phyloP scores from a whole-genome alignment of 2,797 vertebrate species.

The Bradypodion ventrale region DNA sequence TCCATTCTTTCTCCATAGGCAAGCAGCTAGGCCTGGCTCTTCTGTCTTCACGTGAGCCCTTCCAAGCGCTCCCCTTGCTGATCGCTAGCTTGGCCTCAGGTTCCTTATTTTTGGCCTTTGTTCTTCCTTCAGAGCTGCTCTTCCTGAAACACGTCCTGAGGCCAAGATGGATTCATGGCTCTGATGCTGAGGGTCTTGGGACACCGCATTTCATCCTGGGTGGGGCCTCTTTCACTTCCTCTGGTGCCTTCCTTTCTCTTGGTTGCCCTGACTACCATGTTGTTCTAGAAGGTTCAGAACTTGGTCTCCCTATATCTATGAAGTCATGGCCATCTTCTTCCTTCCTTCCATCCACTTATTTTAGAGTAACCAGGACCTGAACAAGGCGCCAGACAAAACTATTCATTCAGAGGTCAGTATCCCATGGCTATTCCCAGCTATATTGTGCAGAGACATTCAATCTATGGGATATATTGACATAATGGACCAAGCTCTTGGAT shows the following conservation, averaged over 20 bases:
- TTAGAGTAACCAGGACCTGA: neutral
- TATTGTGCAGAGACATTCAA: too few relatives aligned
- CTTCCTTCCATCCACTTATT: neutral
- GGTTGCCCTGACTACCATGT: constrained; percentile 9
- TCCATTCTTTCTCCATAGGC: neutral
- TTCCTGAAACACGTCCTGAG: neutral
- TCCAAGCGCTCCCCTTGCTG: too few relatives aligned
- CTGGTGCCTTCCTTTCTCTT: neutral
- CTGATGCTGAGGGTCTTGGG: neutral
- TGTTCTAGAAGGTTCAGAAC: constrained; percentile 42
- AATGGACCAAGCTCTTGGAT: too few relatives aligned
- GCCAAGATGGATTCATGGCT: constrained; percentile 32
- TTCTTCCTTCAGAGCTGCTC: neutral
- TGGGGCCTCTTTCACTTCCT: neutral
- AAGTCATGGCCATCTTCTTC: constrained; percentile 22
- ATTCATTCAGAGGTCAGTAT: neutral
- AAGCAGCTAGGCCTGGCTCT: neutral
- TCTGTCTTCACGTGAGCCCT: too few relatives aligned
- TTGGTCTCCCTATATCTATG: constrained; percentile 10
- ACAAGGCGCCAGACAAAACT: neutral
- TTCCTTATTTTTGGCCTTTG: neutral
- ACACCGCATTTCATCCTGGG: constrained; percentile 9
- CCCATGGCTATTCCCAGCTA: too few relatives aligned
- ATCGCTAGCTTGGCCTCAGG: neutral
- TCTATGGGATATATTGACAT: too few relatives aligned